Percentiles rank a stretch among this genome's conserved stretches.
These are phyloP conservation scores for Tetanocera ferruginea DNA, from an alignment of 2,888 invertebrate species.

Conservation along the genomic window DNA sequence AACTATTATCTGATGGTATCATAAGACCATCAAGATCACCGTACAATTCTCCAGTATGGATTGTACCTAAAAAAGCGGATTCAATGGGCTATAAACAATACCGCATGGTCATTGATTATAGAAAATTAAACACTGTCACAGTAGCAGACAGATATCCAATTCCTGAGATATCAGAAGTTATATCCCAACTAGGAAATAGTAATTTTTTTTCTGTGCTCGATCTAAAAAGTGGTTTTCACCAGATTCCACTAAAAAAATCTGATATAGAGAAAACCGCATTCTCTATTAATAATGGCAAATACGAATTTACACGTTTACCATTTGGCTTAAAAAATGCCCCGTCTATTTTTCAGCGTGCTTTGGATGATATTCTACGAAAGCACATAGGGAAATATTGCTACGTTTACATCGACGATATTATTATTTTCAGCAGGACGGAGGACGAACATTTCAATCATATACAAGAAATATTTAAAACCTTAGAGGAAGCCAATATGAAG, in stretches of 20 bases:
- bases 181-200: conserved; percentile 17
- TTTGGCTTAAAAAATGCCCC: too few species aligned
- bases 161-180: conserved; percentile 38
- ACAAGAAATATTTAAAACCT: background rate
- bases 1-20: conserved; percentile 32
- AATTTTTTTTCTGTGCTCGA: background rate
- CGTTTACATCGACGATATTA: conserved; percentile 34
- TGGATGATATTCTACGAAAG: conserved; percentile 32
- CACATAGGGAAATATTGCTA: conserved; percentile 32
- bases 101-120: conserved; percentile 33
- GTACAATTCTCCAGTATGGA: conserved; percentile 37
- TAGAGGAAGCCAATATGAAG: background rate
- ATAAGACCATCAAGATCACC: conserved; percentile 39
- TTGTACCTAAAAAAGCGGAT: conserved; percentile 36
- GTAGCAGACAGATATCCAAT: conserved; percentile 37
- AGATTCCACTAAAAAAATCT: conserved; percentile 20
- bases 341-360: conserved; percentile 28
- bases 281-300: too few species aligned
- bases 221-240: conserved; percentile 28
- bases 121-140: conserved; percentile 35
- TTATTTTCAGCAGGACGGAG: background rate
- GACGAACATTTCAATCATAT: background rate
- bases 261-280: conserved; percentile 34
- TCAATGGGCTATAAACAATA: conserved; percentile 25
- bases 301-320: too few species aligned